phyloP scores from a whole-genome alignment of 2,888 invertebrate genomes.

The Trimorus sp. region DNA sequence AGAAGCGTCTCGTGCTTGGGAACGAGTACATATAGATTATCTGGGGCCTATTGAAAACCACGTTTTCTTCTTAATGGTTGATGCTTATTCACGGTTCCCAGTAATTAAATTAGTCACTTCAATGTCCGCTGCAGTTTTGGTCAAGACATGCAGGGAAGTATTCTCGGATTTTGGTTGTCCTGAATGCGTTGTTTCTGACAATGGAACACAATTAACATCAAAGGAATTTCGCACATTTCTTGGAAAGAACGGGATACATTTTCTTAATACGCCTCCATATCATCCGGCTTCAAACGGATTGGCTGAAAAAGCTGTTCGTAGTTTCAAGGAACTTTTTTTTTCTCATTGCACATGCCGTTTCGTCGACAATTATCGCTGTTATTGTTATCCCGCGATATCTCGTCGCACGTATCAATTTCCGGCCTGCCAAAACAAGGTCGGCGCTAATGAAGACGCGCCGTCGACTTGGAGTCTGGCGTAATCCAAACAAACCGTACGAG shows the following conservation, averaged over 20 bases:
- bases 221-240: conserved; percentile 19
- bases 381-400: too few relatives aligned
- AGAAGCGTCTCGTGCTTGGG: not conserved
- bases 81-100: conserved; percentile 2
- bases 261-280: conserved; percentile 10
- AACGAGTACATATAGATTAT: conserved; percentile 5
- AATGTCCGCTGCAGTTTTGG: conserved; percentile 1
- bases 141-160: not conserved
- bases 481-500: conserved; percentile 29
- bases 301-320: conserved; percentile 8
- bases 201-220: conserved; percentile 16
- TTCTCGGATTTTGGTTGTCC: conserved; percentile 3
- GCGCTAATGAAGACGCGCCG: conserved; percentile 42
- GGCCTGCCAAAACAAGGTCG: conserved; percentile 22
- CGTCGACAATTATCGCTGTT: too few relatives aligned
- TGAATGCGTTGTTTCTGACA: conserved; percentile 6
- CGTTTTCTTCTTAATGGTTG: not conserved
- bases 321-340: conserved; percentile 5
- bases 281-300: conserved; percentile 22
- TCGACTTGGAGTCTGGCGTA: conserved; percentile 11
- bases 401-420: conserved; percentile 9
- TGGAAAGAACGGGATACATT: conserved; percentile 1
- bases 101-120: not conserved
- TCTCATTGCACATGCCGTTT: too few relatives aligned
- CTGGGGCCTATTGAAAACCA: not conserved